Percentiles rank a stretch among this genome's conserved stretches.
phyloP scores from a whole-genome alignment of 2,797 vertebrate genomes.

The Sylvia borin region DNA sequence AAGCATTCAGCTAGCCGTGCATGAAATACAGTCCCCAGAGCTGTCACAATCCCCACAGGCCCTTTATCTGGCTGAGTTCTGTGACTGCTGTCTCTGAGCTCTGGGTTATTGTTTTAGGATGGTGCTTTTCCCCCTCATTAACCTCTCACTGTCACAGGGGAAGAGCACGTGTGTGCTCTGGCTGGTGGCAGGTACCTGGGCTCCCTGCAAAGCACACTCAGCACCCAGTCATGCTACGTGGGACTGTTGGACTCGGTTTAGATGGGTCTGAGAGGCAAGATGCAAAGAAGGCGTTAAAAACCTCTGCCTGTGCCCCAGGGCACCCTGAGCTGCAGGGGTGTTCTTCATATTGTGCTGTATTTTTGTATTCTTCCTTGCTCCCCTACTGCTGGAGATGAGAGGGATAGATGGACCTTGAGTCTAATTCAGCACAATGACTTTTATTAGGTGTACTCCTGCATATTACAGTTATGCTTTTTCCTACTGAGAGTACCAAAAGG shows the following conservation, averaged over 20 bases:
- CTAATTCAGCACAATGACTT: background rate
- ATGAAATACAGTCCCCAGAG: conserved; percentile 65
- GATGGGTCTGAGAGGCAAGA: background rate
- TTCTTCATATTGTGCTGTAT: background rate
- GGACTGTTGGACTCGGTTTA: background rate
- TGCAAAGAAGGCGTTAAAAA: background rate
- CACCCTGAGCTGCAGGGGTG: background rate
- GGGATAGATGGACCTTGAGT: background rate
- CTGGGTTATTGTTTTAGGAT: conserved; percentile 56
- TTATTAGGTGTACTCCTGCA: background rate
- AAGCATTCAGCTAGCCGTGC: conserved; percentile 48
- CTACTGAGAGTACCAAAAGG: background rate
- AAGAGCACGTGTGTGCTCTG: background rate
- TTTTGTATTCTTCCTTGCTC: background rate
- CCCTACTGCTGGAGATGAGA: background rate
- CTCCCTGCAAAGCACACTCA: background rate
- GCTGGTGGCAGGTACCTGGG: background rate
- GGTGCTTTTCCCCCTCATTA: conserved; percentile 56
- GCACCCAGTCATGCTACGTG: background rate
- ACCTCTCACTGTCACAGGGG: conserved; percentile 11
- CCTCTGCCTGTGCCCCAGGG: background rate
- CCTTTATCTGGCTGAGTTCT: conserved; percentile 57
- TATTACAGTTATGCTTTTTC: background rate
- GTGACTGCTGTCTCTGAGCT: conserved; percentile 42
- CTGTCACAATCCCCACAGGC: conserved; percentile 53